Percentiles rank a stretch among this genome's conserved stretches.
phyloP scores from a whole-genome alignment of 2,888 invertebrate genomes.

The Cantharis lateralis region DNA sequence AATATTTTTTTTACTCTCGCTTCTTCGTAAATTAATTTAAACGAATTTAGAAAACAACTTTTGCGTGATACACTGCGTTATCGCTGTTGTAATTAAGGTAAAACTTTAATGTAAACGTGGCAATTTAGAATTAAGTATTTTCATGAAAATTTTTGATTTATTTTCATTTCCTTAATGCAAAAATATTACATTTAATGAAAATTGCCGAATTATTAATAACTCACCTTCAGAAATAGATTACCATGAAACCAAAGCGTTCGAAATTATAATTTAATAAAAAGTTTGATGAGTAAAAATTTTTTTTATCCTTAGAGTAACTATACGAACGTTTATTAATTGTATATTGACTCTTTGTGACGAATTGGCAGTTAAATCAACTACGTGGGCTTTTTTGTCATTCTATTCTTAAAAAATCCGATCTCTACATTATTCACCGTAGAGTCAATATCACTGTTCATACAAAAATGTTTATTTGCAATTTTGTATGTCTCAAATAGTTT shows the following conservation, averaged over 20 bases:
- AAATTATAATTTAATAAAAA: neutral
- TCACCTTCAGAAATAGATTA: neutral
- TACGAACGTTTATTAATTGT: neutral
- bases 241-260: neutral
- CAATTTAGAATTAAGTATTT: neutral
- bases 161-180: neutral
- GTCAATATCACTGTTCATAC: too few relatives aligned
- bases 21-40: neutral
- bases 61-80: neutral
- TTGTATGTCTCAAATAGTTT: too few relatives aligned
- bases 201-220: neutral
- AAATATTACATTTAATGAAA: neutral
- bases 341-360: too few relatives aligned
- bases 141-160: neutral
- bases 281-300: neutral
- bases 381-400: too few relatives aligned
- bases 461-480: too few relatives aligned
- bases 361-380: too few relatives aligned
- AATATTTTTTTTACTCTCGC: neutral
- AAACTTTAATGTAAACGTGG: neutral
- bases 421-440: too few relatives aligned
- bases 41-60: neutral
- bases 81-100: neutral
- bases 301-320: neutral
- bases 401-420: too few relatives aligned